Evolutionary conservation across 2,888 invertebrate species (phyloP), one percentile per base, ranked within the genome.

Genomic region (Eristalis pertinax): DNA sequence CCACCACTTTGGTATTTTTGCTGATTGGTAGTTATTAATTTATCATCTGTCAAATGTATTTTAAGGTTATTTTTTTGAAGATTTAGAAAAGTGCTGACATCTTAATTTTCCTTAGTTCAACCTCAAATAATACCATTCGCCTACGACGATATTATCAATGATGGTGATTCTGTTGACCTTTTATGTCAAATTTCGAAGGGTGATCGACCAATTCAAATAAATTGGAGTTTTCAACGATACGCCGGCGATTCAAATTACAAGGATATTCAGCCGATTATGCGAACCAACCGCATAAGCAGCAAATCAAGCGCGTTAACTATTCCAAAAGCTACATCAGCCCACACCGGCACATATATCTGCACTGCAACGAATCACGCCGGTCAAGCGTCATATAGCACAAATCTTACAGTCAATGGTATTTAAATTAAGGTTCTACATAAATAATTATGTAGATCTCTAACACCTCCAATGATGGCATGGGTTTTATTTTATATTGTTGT

Each of bases 121-220:
- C 97, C 97, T 89, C 95, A 95, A 94, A 96, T 96, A 92, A 95
- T 95, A 92, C 96, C 96, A 89, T 97, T 97, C 93, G 94, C 95
- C 89, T 97, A 96, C 91, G 96, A 96, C 90, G 95, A 95, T 89
- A 94, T 95, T 89, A 94, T 95, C 91, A 96, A 96, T 92, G 95
- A 95, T 88, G 96, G 95, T 83, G 96, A 96, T 92, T 95, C 95
- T 90, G 94, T 95, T 88, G 95, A 95, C 90, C 94, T 96, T 89
- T 94, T 95, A 89, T 97, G 96, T 93, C 95, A 95, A 89, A 95
- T 96, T 89, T 94, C 96, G 88, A 95, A 95, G 91, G 97, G 97
- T 88, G 91, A 96, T 91, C 93, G 92, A 19, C 96, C 96, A 35
- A 93, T 96, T 26, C 94, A 94, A 78, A 95, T 97, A 22, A 93